Base-by-base conservation (phyloP, 2,888 invertebrate genomes). In the Melanotus villosus region DNA sequence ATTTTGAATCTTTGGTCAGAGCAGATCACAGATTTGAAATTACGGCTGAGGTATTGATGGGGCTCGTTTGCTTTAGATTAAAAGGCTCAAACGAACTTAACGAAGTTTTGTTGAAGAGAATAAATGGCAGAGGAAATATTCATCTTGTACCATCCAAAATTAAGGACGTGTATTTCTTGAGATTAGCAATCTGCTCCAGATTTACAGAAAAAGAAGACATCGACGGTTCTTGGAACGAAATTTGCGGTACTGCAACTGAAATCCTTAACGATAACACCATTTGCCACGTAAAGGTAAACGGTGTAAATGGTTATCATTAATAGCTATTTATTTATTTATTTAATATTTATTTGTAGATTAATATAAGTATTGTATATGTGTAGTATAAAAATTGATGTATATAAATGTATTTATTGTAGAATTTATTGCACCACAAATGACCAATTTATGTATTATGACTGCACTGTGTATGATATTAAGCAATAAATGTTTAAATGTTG, bases 1-100 rank as follows among this genome's bases (percentile, higher is more conserved):
- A 95, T 75, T 99, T 99, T 81, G 96, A 95, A 79, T 86, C 89
- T 6, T 85, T 95, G 0, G 93, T 98, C 56, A 84, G 86, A 41
- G 81, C 87, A 0, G 97, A 99, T 81, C 86, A 89, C 0, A 88
- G 95, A 57, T 99, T 99, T 82, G 98, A 99, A 85, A 88, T 99
- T 65, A 90, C 92, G 16, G 91, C 92, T 65, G 94, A 97, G 78
- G 96, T 96, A 4, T 88, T 92, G n/a, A 90, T 99, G 90, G 99
- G 98, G 0, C 88, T 99, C 12, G 98, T 98, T 30, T 99, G 99
- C 86, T 99, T 99, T 87, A 89, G 97, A 76, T 84, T 99, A 10
- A 98, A 97, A 88, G 93, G 92, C 6, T 85, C 88, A 0, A 97
- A 98, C 81, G 94, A 94, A 73, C 77, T 89, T 1, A 98, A 95